Conservation (phyloP, 2,113 vertebrate species). For the Chaenocephalus aceratus region DNA sequence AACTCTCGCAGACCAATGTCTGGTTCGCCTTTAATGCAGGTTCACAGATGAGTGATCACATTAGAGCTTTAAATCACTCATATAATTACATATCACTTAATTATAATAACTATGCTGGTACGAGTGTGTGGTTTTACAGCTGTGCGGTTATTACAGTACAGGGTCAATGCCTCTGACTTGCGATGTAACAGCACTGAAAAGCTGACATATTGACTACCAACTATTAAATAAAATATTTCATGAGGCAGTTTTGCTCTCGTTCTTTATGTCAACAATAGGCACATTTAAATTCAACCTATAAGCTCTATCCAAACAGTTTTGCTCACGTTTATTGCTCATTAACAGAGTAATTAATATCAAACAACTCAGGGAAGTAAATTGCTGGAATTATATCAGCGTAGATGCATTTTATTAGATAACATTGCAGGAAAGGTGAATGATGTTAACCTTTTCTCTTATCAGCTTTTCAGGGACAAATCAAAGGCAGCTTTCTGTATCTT, state of each 20-base stretch:
- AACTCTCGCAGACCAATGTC: neutral
- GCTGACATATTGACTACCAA: neutral
- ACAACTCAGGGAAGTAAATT: neutral
- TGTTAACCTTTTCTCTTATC: neutral
- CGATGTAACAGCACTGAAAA: constrained; percentile 6
- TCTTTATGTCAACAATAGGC: neutral
- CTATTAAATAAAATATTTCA: neutral
- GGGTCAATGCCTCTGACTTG: neutral
- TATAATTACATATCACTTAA: constrained; percentile 6
- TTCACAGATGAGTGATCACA: constrained; percentile 31
- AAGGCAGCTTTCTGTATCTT: neutral
- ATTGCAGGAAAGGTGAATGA: too few species aligned
- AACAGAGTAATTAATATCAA: neutral
- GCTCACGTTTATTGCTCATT: neutral
- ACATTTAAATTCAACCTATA: neutral
- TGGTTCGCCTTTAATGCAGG: constrained; percentile 3
- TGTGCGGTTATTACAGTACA: neutral
- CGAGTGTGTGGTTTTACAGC: neutral
- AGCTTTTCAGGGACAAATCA: neutral
- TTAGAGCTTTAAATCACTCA: neutral
- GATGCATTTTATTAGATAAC: too few species aligned
- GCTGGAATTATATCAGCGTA: neutral
- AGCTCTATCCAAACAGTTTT: neutral
- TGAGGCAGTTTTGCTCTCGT: neutral
- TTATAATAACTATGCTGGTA: neutral